phyloP scores from a whole-genome alignment of 2,113 vertebrate genomes.

The Alligator sinensis region DNA sequence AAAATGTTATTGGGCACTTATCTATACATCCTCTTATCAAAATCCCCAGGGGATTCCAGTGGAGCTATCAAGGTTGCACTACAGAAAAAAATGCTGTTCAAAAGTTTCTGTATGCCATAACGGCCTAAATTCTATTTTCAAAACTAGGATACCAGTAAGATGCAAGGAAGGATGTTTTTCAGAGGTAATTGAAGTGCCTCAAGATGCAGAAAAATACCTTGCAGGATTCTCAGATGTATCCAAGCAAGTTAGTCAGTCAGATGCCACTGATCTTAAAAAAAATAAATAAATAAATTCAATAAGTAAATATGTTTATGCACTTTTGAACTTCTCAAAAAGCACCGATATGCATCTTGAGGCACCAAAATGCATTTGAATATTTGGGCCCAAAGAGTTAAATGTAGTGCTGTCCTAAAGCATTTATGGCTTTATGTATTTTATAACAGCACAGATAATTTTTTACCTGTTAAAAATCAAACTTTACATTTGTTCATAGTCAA shows the following conservation, averaged over 20 bases:
- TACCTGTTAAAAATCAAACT: neutral
- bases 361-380: neutral
- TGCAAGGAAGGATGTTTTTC: neutral
- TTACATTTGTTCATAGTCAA: neutral
- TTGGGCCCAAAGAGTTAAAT: neutral
- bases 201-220: neutral
- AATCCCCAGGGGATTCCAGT: neutral
- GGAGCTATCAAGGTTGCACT: neutral
- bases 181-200: neutral
- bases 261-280: neutral
- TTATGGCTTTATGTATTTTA: neutral
- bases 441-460: neutral
- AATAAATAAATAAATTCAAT: too few relatives aligned
- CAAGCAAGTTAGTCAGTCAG: neutral
- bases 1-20: neutral
- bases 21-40: neutral
- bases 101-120: neutral
- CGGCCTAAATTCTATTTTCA: neutral
- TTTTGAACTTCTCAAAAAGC: neutral
- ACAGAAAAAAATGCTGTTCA: neutral
- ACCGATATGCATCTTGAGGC: neutral
- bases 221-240: fast-evolving
- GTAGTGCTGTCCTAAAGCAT: neutral
- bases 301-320: too few relatives aligned
- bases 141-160: neutral